These are phyloP conservation scores for Mobula hypostoma DNA, from an alignment of 2,113 vertebrate species.

Conservation along the genomic window DNA sequence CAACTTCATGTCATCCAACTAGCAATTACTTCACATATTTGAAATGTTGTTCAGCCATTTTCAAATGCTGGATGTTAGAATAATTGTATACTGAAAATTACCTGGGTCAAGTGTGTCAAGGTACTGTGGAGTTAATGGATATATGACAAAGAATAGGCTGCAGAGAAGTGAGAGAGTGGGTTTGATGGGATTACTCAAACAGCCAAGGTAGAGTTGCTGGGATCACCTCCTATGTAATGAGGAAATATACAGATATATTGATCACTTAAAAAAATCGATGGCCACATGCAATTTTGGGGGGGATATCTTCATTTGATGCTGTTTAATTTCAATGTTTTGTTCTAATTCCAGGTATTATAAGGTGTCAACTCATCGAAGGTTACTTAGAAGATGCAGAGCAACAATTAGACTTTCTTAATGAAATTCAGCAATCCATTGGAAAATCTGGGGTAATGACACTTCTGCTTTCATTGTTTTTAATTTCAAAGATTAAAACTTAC, in stretches of 20 bases:
- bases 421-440: slow-evolving; percentile 84
- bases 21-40: background rate
- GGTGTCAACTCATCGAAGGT: slow-evolving; percentile 79
- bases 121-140: too few species aligned
- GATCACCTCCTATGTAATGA: too few species aligned
- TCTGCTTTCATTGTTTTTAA: background rate
- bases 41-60: background rate
- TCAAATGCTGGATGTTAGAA: too few species aligned
- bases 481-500: background rate
- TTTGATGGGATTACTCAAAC: too few species aligned
- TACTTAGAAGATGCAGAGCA: slow-evolving; percentile 85
- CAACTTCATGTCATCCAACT: too few species aligned
- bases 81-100: too few species aligned
- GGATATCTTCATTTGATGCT: background rate
- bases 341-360: slow-evolving; percentile 72
- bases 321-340: background rate
- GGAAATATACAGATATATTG: background rate
- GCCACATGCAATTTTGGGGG: background rate
- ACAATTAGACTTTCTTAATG: slow-evolving; percentile 85
- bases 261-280: background rate
- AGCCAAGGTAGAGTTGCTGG: too few species aligned
- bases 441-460: slow-evolving; percentile 71
- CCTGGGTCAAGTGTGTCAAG: too few species aligned
- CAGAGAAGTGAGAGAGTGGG: too few species aligned
- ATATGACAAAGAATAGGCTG: too few species aligned